Percentiles rank a stretch among this genome's conserved stretches.
Evolutionary conservation across 2,797 vertebrate species (phyloP).

Genomic region (Enteromius mattozi): DNA sequence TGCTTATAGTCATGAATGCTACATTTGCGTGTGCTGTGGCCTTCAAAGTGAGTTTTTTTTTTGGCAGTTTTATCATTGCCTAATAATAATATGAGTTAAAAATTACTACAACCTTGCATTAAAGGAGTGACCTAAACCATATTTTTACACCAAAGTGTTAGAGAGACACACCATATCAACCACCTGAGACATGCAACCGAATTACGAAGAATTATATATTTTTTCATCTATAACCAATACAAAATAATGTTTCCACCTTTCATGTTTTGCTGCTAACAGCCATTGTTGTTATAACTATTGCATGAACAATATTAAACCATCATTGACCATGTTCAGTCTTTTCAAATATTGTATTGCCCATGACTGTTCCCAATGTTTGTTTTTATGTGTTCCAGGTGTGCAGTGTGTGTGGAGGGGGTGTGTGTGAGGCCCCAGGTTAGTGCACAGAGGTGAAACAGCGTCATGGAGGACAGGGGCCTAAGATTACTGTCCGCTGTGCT

Average conservation of each 20-base stretch:
- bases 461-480: slow-evolving; percentile 81
- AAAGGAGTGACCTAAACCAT: neutral
- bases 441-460: slow-evolving; percentile 71
- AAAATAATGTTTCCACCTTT: neutral
- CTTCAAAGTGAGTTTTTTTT: neutral
- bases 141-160: neutral
- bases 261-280: neutral
- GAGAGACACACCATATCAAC: neutral
- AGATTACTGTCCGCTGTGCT: slow-evolving; percentile 79
- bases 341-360: neutral
- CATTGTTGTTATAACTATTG: neutral
- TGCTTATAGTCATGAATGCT: neutral
- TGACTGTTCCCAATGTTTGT: neutral
- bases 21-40: neutral
- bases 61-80: neutral
- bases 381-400: slow-evolving; percentile 65
- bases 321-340: neutral
- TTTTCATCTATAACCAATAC: neutral
- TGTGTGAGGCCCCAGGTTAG: slow-evolving; percentile 64
- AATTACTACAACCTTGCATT: neutral
- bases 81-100: neutral
- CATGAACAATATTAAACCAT: neutral
- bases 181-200: neutral
- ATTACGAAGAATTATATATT: neutral
- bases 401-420: slow-evolving; percentile 61